Evolutionary conservation across 2,797 vertebrate species (phyloP), one percentile per base, ranked within the genome.

Genomic region (Protosalanx chinensis): DNA sequence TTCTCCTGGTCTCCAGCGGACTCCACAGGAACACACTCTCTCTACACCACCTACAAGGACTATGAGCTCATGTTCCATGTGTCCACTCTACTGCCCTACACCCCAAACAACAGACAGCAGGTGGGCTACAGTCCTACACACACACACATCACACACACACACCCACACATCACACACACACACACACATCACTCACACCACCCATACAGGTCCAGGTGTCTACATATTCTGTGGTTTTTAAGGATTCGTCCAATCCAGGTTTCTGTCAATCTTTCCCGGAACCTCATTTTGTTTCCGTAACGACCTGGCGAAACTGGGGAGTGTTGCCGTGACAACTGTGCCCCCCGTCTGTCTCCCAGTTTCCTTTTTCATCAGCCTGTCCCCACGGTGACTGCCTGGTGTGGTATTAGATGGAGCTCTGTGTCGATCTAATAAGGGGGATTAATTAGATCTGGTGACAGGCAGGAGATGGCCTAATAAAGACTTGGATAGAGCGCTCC

Each of bases 21-120:
- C 84, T 98, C 97, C 72, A 98, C 96, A 0, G 97, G 97, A 85
- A 96, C 94, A 0, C 96, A 98, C 87, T 99, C 97, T 46, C 95
- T 99, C 63, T 98, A 98, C 85, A 99, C 97, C 35, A 99, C 97
- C 18, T 99, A 99, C 76, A 99, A 99, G 84, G 97, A 98, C 89
- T 98, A 97, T 13, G 97, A 98, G 79, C 92, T 99, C 89, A 98
- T 98, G 97, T 98, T 99, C 84, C 97, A 99, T 4, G 96, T 98
- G 68, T 99, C 96, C 70, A 97, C 96, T 59, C 93, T 99, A 91
- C 95, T 98, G 72, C 97, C 97, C 46, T 96, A 97, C 85, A 98
- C 96, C 62, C 96, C 97, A 60, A 98, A 92, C 91, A 98, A 99
- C 87, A 93, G 95, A 76, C 97, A 99, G 84, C 97, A 98, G 96